Base-by-base conservation (phyloP, 2,797 vertebrate genomes). In the Thalassophryne amazonica region DNA sequence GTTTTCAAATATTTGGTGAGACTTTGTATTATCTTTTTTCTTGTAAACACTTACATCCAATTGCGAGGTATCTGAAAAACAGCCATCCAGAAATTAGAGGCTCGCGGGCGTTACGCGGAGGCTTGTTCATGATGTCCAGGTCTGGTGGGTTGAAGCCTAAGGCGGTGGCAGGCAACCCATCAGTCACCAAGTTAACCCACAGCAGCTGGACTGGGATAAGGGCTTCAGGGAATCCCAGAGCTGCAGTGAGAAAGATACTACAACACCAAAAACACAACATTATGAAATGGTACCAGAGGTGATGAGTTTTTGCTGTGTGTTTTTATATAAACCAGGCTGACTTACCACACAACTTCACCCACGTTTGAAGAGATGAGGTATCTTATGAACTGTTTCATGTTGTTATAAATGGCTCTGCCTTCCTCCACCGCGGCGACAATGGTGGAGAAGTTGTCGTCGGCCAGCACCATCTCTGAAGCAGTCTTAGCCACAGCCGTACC, bases 321-420 rank as follows among this genome's bases (percentile, higher is more conserved):
- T 1, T 18, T 9, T 8, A n/a, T n/a, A 27, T 18, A 13, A 16
- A 27, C 8, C 4, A 12, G 16, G 13, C 18, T 9, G 31, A 13
- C 94, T 72, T 81, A 99, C 97, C 97, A 99, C 57, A 99, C 97
- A 9, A 99, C 97, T 62, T 99, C 97, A 28, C 97, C 97, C 17
- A 98, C 96, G 0, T 99, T 99, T 12, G 97, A 99, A 0, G 97
- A 99, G 82, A 99, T 99, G 73, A 99, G 94, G 88, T 99, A 99
- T 88, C 97, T 90, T 85, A 99, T 99, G 78, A 99, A 99, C 80
- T 99, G 97, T 55, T 99, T 99, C 97, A 99, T 99, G 84, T 99
- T 99, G 86, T 99, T 99, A 65, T 99, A 99, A 69, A 99, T 99
- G 0, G 97, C 97, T 37, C 97, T 86, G 11, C 97, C 97, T 70